Evolutionary conservation across 2,113 vertebrate genomes (phyloP), one percentile per base, ranked within the genome.

Genomic region (Hippocampus barbouri): DNA sequence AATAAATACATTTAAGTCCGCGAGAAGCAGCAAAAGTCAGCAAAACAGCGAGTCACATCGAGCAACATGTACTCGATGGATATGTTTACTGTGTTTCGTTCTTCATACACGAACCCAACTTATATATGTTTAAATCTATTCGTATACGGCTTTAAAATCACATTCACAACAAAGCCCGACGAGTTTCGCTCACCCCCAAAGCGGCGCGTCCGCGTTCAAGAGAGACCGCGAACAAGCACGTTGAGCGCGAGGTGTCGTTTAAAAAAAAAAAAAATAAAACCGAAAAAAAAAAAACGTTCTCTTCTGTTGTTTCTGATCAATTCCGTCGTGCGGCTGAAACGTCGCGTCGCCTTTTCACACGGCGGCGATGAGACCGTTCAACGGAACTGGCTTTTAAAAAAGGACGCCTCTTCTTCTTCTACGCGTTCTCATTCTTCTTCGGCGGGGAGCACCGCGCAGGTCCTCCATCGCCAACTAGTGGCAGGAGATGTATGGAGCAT

Each of bases 301-400:
- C 16, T 8, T 18, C 15, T 38, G 27, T 61, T 34, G 16, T 61
- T 27, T 1, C 16, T 61, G 6, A 1, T 20, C 9, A 5, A 18
- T 8, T 8, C 4, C 14, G 57, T 14, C 11, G 23, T 34, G 1
- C 4, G 8, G 21, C 14, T 30, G 12, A 2, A 30, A 1, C 10
- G 34, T 10, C 45, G 21, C 14, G 1, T 51, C 77, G 77, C 82
- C 69, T 72, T 12, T 2, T 43, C 16, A n/a, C 14, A 1, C 61
- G 23, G 70, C 76, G 59, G 23, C 59, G 15, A 23, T 9, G 90
- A 89, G 38, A 8, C 83, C 70, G 87, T 89, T 87, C 69, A 66
- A 70, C 6, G 34, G 15, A 49, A 49, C 47, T 34, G 64, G 75
- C 74, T 7, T 91, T 92, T 85, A n/a, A 92, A 91, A 91, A 88